Evolutionary conservation across 2,113 vertebrate genomes (phyloP), one percentile per base, ranked within the genome.

Genomic region (Capreolus pygargus): DNA sequence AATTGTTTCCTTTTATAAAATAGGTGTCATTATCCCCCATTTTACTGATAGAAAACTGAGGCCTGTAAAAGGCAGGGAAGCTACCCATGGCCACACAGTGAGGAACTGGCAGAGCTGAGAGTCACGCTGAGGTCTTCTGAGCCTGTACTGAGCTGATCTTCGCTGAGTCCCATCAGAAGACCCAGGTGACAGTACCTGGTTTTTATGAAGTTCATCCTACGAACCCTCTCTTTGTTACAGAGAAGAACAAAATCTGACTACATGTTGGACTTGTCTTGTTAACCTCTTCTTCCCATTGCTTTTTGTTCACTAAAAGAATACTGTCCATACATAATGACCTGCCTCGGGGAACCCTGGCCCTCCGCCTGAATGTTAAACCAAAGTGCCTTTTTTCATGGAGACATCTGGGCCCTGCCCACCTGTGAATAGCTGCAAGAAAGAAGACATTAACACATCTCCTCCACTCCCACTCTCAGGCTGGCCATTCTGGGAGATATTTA

Each of bases 151-250:
- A 55, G 7, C 7, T 19, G 36, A 13, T 14, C 1, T 4, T 16
- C 58, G 21, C 78, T 2, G 6, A 0, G 33, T 64, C 23, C 92
- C 23, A 15, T 28, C 58, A 33, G 23, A 76, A 82, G 58, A 5
- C 43, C 30, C n/a, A 0, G 3, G 14, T 1, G 50, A 43, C 0
- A 0, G 3, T 7, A 2, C 19, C 19, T 28, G 0, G 7, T 52
- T 86, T 39, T 57, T 45, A 19, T 5, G 16, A 52, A 43, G 7
- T 12, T 9, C 54, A 39, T 33, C 10, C 12, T 43, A 9, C 8
- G 33, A 39, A 14, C 21, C 15, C 21, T 15, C 19, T 81, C 11
- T 43, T 39, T 43, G 6, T 76, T 43, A 43, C 12, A 76, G 23
- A 43, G 39, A 74, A 74, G 70, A 12, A 14, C 70, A 76, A 76